Percentiles rank a stretch among this genome's conserved stretches.
Conservation (phyloP, 2,888 invertebrate species). For the Volucella zonaria region DNA sequence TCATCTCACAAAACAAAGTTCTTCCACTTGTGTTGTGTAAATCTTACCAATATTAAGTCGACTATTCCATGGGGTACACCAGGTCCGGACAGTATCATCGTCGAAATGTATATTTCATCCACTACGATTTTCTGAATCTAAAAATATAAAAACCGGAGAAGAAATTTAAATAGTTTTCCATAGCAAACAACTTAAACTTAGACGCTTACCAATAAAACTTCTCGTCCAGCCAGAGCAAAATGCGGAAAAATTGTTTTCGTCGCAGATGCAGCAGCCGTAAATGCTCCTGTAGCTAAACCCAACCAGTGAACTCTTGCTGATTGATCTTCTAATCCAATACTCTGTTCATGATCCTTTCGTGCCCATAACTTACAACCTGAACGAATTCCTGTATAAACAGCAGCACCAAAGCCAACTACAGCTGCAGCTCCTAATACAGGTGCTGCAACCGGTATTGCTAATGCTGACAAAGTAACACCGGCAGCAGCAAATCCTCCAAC, state of each 20-base stretch:
- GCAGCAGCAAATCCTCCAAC: slow-evolving; percentile 76
- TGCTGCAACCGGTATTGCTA: slow-evolving; percentile 76
- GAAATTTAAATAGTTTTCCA: background rate
- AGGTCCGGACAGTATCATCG: slow-evolving; percentile 79
- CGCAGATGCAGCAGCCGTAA: slow-evolving; percentile 77
- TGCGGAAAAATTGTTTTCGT: slow-evolving; percentile 77
- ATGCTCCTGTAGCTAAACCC: slow-evolving; percentile 76
- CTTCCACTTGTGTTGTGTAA: background rate
- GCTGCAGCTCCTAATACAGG: slow-evolving; percentile 76
- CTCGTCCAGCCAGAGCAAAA: slow-evolving; percentile 77
- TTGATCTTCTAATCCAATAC: slow-evolving; percentile 76
- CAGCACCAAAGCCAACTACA: slow-evolving; percentile 75
- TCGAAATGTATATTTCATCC: slow-evolving; percentile 80
- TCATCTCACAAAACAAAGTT: no score
- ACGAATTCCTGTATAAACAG: slow-evolving; percentile 77
- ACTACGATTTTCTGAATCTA: slow-evolving; percentile 77
- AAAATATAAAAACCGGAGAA: background rate
- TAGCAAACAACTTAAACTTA: background rate
- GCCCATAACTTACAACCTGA: slow-evolving; percentile 76
- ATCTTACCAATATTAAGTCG: slow-evolving; percentile 79
- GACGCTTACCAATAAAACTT: slow-evolving; percentile 77
- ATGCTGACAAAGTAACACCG: slow-evolving; percentile 74
- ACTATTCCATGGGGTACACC: slow-evolving; percentile 78
- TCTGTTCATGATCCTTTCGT: slow-evolving; percentile 79
- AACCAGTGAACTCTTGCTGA: slow-evolving; percentile 79